phyloP scores from a whole-genome alignment of 2,113 vertebrate genomes.

The Synodontis membranacea region DNA sequence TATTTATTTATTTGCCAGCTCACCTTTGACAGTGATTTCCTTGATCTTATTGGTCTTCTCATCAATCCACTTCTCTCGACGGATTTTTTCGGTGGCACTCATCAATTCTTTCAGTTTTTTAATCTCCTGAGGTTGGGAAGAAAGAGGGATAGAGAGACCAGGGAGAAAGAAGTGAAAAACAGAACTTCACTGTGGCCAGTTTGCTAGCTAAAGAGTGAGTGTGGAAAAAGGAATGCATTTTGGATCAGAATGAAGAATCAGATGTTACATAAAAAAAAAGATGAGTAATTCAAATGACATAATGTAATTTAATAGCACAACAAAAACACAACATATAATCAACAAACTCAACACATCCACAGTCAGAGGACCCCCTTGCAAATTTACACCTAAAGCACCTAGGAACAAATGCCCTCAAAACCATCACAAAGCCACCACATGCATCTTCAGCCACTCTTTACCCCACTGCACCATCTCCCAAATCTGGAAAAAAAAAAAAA shows the following conservation, averaged over 20 bases:
- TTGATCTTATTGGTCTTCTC: slow-evolving; percentile 97
- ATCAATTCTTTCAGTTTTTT: slow-evolving; percentile 92
- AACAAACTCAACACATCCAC: too few species aligned
- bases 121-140: slow-evolving; percentile 78
- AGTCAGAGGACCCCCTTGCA: too few species aligned
- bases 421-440: too few species aligned
- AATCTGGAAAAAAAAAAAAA: too few species aligned
- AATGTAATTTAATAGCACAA: not conserved
- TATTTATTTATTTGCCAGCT: not conserved
- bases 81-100: slow-evolving; percentile 86
- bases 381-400: too few species aligned
- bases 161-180: not conserved
- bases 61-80: slow-evolving; percentile 92
- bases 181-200: not conserved
- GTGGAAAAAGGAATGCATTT: not conserved
- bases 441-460: too few species aligned
- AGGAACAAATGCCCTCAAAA: too few species aligned
- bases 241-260: too few species aligned
- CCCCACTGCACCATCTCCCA: too few species aligned
- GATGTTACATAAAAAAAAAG: not conserved
- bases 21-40: slow-evolving; percentile 94
- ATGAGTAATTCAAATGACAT: not conserved
- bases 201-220: not conserved
- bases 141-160: accelerated
- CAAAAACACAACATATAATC: too few species aligned